phyloP scores from a whole-genome alignment of 2,113 vertebrate genomes.

The Psittacula cyanocephala region DNA sequence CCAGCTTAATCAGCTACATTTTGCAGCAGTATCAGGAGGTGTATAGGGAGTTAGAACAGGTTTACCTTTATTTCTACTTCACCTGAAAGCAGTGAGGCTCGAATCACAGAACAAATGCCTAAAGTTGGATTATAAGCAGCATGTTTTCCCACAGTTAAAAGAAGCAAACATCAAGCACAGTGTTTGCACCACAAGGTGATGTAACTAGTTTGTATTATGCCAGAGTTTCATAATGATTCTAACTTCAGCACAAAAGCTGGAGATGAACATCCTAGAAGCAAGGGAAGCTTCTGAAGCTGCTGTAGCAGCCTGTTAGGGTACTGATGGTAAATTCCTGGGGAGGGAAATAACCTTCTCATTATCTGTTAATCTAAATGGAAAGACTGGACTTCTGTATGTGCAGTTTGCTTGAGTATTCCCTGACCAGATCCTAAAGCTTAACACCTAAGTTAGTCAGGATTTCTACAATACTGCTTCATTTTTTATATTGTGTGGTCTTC shows the following conservation, averaged over 20 bases:
- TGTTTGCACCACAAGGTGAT: background rate
- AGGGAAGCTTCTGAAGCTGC: background rate
- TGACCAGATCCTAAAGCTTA: background rate
- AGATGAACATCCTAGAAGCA: background rate
- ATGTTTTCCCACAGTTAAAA: background rate
- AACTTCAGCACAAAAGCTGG: background rate
- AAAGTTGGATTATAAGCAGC: background rate
- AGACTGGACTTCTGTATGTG: background rate
- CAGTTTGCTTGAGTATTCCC: background rate
- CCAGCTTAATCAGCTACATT: background rate
- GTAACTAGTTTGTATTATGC: background rate
- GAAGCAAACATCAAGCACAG: background rate
- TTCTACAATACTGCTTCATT: background rate
- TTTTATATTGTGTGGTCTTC: background rate
- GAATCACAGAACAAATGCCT: background rate
- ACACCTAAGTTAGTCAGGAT: background rate
- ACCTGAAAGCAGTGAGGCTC: background rate
- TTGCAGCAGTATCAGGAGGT: background rate
- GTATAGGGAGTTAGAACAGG: background rate
- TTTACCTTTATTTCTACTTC: background rate
- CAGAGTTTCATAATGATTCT: background rate
- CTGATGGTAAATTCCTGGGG: background rate
- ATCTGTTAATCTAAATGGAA: background rate
- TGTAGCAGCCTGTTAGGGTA: background rate
- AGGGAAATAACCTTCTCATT: background rate